Conservation (phyloP, 1,140 invertebrate species). For the Atta texana region DNA sequence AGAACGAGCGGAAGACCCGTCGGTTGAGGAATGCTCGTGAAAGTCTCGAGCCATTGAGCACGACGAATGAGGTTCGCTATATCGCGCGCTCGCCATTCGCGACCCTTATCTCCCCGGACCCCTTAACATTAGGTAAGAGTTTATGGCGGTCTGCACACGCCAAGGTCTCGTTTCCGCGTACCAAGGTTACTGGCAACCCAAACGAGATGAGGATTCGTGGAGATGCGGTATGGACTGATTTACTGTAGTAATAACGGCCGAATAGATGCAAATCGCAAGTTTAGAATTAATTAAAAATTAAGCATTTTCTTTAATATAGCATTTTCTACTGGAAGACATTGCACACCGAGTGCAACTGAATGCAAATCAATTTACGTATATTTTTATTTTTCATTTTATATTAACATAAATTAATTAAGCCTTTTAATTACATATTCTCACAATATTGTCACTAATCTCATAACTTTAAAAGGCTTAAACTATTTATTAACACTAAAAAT, state of each 20-base stretch:
- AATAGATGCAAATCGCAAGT: neutral
- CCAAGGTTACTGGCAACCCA: slow-evolving; percentile 66
- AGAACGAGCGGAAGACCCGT: slow-evolving; percentile 38
- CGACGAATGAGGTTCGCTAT: slow-evolving; percentile 62
- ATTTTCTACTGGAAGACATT: too few relatives aligned
- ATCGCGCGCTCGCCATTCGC: slow-evolving; percentile 61
- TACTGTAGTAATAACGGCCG: neutral
- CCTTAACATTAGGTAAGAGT: slow-evolving; percentile 66
- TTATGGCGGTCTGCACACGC: slow-evolving; percentile 62
- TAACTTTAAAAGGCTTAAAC: too few relatives aligned
- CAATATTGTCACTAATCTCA: too few relatives aligned
- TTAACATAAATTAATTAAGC: too few relatives aligned
- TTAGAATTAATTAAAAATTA: neutral
- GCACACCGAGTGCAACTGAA: too few relatives aligned
- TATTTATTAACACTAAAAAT: too few relatives aligned
- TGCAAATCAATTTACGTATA: too few relatives aligned
- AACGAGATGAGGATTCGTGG: slow-evolving; percentile 38
- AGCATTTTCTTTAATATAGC: too few relatives aligned
- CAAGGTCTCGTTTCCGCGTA: slow-evolving; percentile 68
- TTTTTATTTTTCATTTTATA: too few relatives aligned
- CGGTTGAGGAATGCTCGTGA: slow-evolving; percentile 66
- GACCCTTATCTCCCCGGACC: slow-evolving; percentile 56
- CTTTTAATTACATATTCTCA: too few relatives aligned
- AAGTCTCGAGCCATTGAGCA: slow-evolving; percentile 68
- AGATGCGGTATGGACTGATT: slow-evolving; percentile 20